phyloP scores from a whole-genome alignment of 1,140 invertebrate genomes.

The Eulimnadia texana region DNA sequence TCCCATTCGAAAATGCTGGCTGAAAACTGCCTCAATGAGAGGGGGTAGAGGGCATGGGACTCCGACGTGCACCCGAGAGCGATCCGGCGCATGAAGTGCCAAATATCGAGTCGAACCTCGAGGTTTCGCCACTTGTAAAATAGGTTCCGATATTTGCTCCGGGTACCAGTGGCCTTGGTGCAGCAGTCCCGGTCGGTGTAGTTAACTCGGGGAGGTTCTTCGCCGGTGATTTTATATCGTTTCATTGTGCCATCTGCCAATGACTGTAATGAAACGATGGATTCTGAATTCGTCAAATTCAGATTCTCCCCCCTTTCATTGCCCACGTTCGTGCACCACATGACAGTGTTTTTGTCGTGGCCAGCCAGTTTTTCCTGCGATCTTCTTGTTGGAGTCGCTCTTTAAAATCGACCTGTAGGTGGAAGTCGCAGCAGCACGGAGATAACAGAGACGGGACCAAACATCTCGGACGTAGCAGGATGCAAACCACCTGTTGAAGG shows the following conservation, averaged over 20 bases:
- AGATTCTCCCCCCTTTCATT: conserved; percentile 10
- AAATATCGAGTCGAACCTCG: neutral
- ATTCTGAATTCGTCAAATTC: conserved; percentile 1
- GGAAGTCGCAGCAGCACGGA: neutral
- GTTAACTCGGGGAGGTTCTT: neutral
- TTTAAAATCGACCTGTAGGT: conserved; percentile 9
- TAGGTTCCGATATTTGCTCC: neutral
- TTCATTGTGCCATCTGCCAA: neutral
- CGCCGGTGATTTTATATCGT: neutral
- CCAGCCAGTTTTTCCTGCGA: neutral
- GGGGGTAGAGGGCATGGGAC: conserved; percentile 8
- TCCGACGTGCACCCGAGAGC: neutral
- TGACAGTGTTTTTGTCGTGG: neutral
- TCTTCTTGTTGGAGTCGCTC: conserved; percentile 12
- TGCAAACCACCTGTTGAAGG: neutral
- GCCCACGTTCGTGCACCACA: conserved; percentile 14
- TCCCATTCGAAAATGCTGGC: conserved; percentile 12
- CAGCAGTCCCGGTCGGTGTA: conserved; percentile 15
- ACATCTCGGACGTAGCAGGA: conserved; percentile 2
- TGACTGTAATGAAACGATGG: neutral
- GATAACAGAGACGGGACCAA: neutral
- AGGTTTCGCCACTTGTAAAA: conserved; percentile 5
- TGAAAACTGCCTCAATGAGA: conserved; percentile 8
- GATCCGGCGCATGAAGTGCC: conserved; percentile 5
- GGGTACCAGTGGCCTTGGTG: neutral